Percentiles rank a stretch among this genome's conserved stretches.
Evolutionary conservation across 2,113 vertebrate genomes (phyloP).

Genomic region (Stigmatopora nigra): DNA sequence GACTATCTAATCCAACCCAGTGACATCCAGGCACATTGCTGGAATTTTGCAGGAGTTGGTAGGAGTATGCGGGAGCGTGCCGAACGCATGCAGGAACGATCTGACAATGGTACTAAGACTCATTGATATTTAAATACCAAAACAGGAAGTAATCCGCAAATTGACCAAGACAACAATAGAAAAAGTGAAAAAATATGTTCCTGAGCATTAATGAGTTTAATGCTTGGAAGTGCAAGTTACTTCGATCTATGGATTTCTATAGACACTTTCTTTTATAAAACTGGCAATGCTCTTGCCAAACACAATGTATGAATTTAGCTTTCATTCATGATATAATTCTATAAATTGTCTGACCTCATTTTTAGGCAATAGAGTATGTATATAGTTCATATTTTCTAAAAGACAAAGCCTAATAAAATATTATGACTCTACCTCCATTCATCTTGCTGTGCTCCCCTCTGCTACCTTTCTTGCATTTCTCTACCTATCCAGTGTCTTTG

Average conservation of each 20-base stretch:
- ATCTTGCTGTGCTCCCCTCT: slow-evolving; percentile 45
- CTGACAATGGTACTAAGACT: too few relatives aligned
- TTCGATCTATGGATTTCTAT: background rate
- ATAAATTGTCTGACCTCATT: slow-evolving; percentile 23
- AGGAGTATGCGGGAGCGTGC: too few relatives aligned
- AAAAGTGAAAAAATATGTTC: too few relatives aligned
- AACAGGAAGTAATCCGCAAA: too few relatives aligned
- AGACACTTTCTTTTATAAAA: background rate
- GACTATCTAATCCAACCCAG: too few relatives aligned
- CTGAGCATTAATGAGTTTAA: too few relatives aligned
- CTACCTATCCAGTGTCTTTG: slow-evolving; percentile 20
- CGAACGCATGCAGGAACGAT: too few relatives aligned
- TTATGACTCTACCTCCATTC: slow-evolving; percentile 45
- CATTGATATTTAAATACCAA: too few relatives aligned
- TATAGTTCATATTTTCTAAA: slow-evolving; percentile 35
- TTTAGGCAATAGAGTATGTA: slow-evolving; percentile 22
- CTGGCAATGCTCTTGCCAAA: slow-evolving; percentile 12
- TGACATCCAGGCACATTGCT: too few relatives aligned
- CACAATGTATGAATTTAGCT: background rate
- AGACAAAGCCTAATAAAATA: slow-evolving; percentile 41
- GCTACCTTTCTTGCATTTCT: slow-evolving; percentile 32
- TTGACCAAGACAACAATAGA: too few relatives aligned
- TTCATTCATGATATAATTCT: slow-evolving; percentile 28
- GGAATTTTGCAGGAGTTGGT: too few relatives aligned
- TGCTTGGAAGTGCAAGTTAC: background rate